These are phyloP conservation scores for Paraplagusia blochii DNA, from an alignment of 2,113 vertebrate genomes.

Conservation along the genomic window DNA sequence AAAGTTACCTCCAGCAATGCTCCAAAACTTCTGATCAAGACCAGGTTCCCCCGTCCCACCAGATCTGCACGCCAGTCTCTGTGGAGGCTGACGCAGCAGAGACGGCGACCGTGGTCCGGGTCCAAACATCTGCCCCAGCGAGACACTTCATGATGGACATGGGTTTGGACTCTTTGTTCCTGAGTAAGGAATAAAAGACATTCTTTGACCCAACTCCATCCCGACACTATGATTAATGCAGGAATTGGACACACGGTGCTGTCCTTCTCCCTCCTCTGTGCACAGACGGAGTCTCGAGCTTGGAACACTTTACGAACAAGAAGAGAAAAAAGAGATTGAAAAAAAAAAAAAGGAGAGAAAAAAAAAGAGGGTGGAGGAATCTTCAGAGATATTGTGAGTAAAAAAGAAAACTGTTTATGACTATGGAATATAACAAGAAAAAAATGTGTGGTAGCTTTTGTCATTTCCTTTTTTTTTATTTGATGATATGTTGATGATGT, in stretches of 20 bases:
- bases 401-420: slow-evolving; percentile 62
- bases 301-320: slow-evolving; percentile 49
- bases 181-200: slow-evolving; percentile 38
- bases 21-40: slow-evolving; percentile 28
- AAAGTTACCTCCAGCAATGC: slow-evolving; percentile 59
- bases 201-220: slow-evolving; percentile 27
- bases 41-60: slow-evolving; percentile 27
- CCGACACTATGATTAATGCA: slow-evolving; percentile 46
- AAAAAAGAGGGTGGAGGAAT: slow-evolving; percentile 49
- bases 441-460: slow-evolving; percentile 75
- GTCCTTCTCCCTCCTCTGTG: slow-evolving; percentile 50
- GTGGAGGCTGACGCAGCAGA: slow-evolving; percentile 15
- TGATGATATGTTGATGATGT: slow-evolving; percentile 42
- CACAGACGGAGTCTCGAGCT: slow-evolving; percentile 41
- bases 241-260: slow-evolving; percentile 65
- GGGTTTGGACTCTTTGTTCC: slow-evolving; percentile 51
- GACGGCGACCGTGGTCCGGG: slow-evolving; percentile 16
- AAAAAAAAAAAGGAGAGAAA: slow-evolving; percentile 33
- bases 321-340: slow-evolving; percentile 33
- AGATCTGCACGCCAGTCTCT: slow-evolving; percentile 10
- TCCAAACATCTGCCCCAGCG: slow-evolving; percentile 38
- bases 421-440: slow-evolving; percentile 69
- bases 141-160: slow-evolving; percentile 52
- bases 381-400: slow-evolving; percentile 67
- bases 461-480: slow-evolving; percentile 65